These are phyloP conservation scores for Ptilonorhynchus violaceus DNA, from an alignment of 2,113 vertebrate species.

Conservation along the genomic window DNA sequence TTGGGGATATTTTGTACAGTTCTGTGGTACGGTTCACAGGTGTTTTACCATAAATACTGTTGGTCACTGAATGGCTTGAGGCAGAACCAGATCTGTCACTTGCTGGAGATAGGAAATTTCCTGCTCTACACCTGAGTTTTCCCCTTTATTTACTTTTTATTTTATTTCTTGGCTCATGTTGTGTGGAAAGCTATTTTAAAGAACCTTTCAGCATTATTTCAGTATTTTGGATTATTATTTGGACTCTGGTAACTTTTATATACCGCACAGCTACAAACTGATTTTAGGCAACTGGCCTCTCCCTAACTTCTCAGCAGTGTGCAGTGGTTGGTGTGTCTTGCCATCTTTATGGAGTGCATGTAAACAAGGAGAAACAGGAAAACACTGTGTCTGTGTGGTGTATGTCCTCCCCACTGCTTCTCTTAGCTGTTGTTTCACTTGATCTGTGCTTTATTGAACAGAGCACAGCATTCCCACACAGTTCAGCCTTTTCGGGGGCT, in stretches of 20 bases:
- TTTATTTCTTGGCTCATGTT: background rate
- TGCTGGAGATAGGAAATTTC: background rate
- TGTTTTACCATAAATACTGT: background rate
- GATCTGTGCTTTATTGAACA: background rate
- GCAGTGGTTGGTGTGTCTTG: background rate
- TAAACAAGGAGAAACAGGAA: background rate
- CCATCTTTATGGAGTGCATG: background rate
- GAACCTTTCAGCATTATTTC: background rate
- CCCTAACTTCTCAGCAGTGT: background rate
- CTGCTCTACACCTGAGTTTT: background rate
- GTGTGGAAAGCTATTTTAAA: background rate
- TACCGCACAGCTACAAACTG: background rate
- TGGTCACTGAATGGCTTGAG: background rate
- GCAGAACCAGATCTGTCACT: conserved; percentile 3
- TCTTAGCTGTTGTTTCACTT: background rate
- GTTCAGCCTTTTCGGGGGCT: background rate
- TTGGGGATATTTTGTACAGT: background rate
- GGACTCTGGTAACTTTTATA: background rate
- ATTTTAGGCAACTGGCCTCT: background rate
- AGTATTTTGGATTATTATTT: background rate
- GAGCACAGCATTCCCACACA: background rate
- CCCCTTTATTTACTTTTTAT: background rate
- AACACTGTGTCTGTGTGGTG: background rate
- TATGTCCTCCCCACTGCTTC: background rate
- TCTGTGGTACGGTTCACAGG: background rate